A percentile compares a stretch with the other conserved stretches of the same genome.
Conservation (phyloP, 2,888 invertebrate species). For the Andricus curvator region DNA sequence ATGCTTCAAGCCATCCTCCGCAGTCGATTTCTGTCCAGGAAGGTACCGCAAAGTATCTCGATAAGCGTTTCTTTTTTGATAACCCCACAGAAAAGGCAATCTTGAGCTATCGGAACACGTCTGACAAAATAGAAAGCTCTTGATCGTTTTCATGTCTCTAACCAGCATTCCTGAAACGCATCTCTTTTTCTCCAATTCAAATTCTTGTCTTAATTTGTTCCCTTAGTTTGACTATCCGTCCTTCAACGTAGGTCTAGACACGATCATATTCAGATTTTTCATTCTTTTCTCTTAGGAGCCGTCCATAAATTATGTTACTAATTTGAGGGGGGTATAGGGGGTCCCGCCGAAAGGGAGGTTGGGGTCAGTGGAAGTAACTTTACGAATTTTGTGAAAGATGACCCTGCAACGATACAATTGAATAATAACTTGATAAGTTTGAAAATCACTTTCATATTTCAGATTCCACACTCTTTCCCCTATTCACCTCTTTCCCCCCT, state of each 20-base stretch:
- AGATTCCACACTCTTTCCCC: too few relatives aligned
- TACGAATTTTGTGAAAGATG: too few relatives aligned
- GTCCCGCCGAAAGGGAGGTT: too few relatives aligned
- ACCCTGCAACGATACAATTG: too few relatives aligned
- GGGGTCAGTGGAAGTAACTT: too few relatives aligned
- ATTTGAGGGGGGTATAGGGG: too few relatives aligned
- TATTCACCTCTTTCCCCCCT: too few relatives aligned
- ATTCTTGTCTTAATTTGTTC: background rate
- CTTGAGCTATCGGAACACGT: constrained; percentile 19
- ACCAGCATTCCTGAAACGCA: background rate
- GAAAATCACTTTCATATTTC: too few relatives aligned
- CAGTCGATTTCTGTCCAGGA: constrained; percentile 48
- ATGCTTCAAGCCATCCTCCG: constrained; percentile 53
- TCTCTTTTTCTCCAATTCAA: background rate
- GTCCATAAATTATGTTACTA: too few relatives aligned
- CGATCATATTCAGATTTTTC: background rate
- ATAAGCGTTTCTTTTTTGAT: constrained; percentile 53
- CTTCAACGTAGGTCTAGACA: background rate
- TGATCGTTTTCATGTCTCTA: constrained; percentile 25
- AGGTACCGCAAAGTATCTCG: constrained; percentile 53
- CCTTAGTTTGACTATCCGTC: background rate
- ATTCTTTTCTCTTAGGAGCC: background rate
- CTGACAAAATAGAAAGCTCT: constrained; percentile 51
- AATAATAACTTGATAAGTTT: too few relatives aligned
- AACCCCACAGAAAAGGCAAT: constrained; percentile 39